phyloP scores from a whole-genome alignment of 2,888 invertebrate species.

The Brachycybe producta region DNA sequence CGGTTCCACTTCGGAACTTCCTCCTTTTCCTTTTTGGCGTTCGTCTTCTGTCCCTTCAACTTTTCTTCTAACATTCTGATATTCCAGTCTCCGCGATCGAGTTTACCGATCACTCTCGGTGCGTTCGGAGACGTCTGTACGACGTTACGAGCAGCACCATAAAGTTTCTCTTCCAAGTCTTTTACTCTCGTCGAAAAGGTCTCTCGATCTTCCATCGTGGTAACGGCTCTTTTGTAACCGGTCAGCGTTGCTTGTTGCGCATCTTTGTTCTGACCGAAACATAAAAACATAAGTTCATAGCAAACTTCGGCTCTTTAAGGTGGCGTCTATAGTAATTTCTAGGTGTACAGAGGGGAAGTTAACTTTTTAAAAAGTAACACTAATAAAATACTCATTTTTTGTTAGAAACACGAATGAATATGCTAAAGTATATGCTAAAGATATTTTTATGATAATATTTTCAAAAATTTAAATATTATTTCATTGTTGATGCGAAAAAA shows the following conservation, averaged over 20 bases:
- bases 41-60: constrained; percentile 50
- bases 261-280: constrained; percentile 15
- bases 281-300: background rate
- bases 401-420: no score
- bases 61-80: constrained; percentile 80
- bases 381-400: no score
- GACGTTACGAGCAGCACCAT: constrained; percentile 33
- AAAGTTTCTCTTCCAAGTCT: constrained; percentile 65
- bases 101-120: constrained; percentile 29
- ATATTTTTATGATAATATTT: no score
- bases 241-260: background rate
- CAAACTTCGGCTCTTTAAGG: no score
- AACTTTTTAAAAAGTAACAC: background rate
- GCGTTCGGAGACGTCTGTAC: background rate
- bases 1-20: constrained; percentile 85
- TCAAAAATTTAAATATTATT: no score
- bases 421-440: no score
- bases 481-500: no score
- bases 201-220: constrained; percentile 19
- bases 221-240: constrained; percentile 10
- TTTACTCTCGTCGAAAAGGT: constrained; percentile 38
- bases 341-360: background rate
- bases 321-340: no score
- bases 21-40: constrained; percentile 36
- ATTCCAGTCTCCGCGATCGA: constrained; percentile 82